phyloP scores from a whole-genome alignment of 2,113 vertebrate genomes.

The Megaceryle maxima region DNA sequence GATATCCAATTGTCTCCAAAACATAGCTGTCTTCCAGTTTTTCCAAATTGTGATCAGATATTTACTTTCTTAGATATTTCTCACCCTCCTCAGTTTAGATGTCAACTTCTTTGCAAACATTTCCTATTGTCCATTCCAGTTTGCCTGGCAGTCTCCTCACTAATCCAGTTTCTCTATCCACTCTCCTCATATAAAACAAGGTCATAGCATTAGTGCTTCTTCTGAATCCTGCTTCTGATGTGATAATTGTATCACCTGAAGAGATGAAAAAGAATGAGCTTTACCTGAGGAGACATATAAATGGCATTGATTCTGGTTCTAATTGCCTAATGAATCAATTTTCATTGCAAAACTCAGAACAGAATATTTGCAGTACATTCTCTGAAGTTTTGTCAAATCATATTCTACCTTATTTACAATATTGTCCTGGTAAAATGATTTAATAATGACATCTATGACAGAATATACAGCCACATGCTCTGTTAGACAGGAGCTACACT shows the following conservation, averaged over 20 bases:
- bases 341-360: not conserved
- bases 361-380: not conserved
- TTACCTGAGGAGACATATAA: not conserved
- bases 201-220: not conserved
- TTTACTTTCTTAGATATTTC: not conserved
- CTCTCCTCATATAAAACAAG: not conserved
- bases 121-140: not conserved
- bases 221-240: not conserved
- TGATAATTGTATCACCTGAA: not conserved
- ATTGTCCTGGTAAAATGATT: not conserved
- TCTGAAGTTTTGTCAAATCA: not conserved
- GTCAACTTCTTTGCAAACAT: not conserved
- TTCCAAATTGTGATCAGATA: not conserved
- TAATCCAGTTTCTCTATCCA: not conserved
- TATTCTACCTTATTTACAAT: not conserved
- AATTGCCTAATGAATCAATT: not conserved
- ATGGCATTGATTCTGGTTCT: not conserved
- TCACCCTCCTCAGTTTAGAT: not conserved
- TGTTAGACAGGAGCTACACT: not conserved
- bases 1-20: not conserved
- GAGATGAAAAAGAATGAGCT: not conserved
- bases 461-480: not conserved
- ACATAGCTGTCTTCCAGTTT: not conserved
- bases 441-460: not conserved
- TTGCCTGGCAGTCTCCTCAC: not conserved